These are phyloP conservation scores for Scaptomyza hsui DNA, from an alignment of 1,140 invertebrate species.

Conservation along the genomic window DNA sequence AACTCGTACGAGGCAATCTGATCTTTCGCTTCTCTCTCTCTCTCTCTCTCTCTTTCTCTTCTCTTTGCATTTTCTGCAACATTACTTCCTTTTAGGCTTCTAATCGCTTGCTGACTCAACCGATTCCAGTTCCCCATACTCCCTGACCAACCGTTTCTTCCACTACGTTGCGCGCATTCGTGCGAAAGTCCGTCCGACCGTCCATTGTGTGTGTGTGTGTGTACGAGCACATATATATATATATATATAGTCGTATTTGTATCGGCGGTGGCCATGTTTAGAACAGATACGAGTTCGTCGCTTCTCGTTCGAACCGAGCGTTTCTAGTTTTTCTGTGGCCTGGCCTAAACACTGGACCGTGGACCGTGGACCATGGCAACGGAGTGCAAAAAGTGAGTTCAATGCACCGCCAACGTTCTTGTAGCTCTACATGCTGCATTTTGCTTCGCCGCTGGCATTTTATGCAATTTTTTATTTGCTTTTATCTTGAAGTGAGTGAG, in stretches of 20 bases:
- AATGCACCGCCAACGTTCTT: conserved; percentile 64
- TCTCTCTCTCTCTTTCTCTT: conserved; percentile 52
- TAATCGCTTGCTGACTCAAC: conserved; percentile 79
- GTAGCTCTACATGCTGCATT: conserved; percentile 59
- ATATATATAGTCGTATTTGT: conserved; percentile 35
- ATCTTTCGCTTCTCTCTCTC: background rate
- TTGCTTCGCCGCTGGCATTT: conserved; percentile 71
- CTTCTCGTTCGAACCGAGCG: conserved; percentile 17
- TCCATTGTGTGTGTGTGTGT: conserved; percentile 42
- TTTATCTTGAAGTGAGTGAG: conserved; percentile 64
- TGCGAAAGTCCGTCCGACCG: conserved; percentile 69
- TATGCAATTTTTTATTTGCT: conserved; percentile 78
- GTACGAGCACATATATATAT: too few species aligned
- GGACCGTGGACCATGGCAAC: conserved; percentile 53
- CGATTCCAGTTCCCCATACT: conserved; percentile 23
- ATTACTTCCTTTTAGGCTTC: conserved; percentile 83
- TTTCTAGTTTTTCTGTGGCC: conserved; percentile 64
- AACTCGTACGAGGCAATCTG: background rate
- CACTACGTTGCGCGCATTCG: conserved; percentile 62
- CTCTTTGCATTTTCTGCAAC: conserved; percentile 79
- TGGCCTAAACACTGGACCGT: conserved; percentile 43
- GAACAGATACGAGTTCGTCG: conserved; percentile 53
- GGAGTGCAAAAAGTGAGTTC: conserved; percentile 70
- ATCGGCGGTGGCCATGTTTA: conserved; percentile 48
- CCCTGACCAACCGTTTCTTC: conserved; percentile 6